Base-by-base conservation (phyloP, 2,797 vertebrate genomes). In the Sardinella longiceps region DNA sequence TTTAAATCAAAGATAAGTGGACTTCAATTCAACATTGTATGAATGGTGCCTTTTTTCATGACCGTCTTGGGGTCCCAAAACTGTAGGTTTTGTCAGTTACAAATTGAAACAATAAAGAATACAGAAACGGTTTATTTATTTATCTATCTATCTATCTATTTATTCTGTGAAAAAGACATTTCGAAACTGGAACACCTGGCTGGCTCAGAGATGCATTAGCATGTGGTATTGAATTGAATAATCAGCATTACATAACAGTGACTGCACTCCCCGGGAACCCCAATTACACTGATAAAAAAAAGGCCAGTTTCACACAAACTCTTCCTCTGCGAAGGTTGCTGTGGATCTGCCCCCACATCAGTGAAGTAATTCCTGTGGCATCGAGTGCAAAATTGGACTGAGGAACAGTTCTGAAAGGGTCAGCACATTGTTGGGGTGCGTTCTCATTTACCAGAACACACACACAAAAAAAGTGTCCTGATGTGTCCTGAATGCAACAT, bases 311-410 rank as follows among this genome's bases (percentile, higher is more conserved):
- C 33, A 74, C 33, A 20, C 66, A 37, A 70, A 37, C 30, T 70
- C 63, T 70, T 15, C n/a, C 33, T 18, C 12, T 15, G 14, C 30
- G 14, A 37, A 70, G 63, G 66, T 39, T 74, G 33, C 74, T 53
- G 48, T 74, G 0, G 25, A 82, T 53, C 33, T 56, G 83, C 15
- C 33, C 66, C 66, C 66, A 30, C 15, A 37, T 74, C 33, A 37
- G 39, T 15, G 33, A 15, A 20, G 11, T 77, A 70, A 84, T 84
- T 80, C n/a, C 58, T 33, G 45, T 56, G 77, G 83, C 81, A 81
- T 82, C 18, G 85, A 84, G 81, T 84, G 80, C 84, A 84, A 87
- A 87, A 84, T 86, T 39, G 86, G 85, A 85, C 80, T 20, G 63
- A 81, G 60, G 70, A 63, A n/a, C 18, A 46, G 80, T 70, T 80